phyloP scores from a whole-genome alignment of 1,140 invertebrate species.

The Saccostrea glomerata region DNA sequence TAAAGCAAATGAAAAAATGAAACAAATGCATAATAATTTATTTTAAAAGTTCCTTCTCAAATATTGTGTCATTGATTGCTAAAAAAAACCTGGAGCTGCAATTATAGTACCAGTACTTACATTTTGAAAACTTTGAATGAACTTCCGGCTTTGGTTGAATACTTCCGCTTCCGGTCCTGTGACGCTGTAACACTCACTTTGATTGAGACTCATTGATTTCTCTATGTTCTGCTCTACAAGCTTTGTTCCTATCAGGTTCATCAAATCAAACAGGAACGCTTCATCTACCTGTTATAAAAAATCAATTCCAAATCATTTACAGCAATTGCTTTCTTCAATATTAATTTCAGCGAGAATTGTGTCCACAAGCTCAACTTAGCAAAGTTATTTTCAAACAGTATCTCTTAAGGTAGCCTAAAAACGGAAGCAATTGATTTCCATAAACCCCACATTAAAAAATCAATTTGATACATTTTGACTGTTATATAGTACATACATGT shows the following conservation, averaged over 20 bases:
- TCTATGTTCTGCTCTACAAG: constrained; percentile 38
- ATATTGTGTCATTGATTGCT: too few relatives aligned
- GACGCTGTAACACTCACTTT: constrained; percentile 57
- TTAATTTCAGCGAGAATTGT: too few relatives aligned
- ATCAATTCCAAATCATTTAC: neutral
- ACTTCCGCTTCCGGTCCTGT: neutral
- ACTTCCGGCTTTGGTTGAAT: constrained; percentile 51
- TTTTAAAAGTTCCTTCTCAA: too few relatives aligned
- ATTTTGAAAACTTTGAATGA: constrained; percentile 48
- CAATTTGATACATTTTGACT: too few relatives aligned
- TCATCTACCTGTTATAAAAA: constrained; percentile 81
- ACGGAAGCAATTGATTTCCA: too few relatives aligned
- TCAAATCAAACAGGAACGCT: constrained; percentile 92
- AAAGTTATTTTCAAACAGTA: too few relatives aligned
- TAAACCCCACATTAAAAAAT: too few relatives aligned
- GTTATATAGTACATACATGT: too few relatives aligned
- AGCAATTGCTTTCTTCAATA: neutral
- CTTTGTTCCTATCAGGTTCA: constrained; percentile 52
- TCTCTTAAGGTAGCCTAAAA: too few relatives aligned
- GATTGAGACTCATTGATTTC: constrained; percentile 42
- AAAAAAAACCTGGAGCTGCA: too few relatives aligned
- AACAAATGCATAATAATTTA: too few relatives aligned
- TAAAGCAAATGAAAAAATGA: neutral
- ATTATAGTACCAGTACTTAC: constrained; percentile 48
- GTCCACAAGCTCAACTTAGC: too few relatives aligned